Percentiles rank a stretch among this genome's conserved stretches.
Evolutionary conservation across 2,888 invertebrate genomes (phyloP).

Genomic region (Nesidiocoris tenuis): DNA sequence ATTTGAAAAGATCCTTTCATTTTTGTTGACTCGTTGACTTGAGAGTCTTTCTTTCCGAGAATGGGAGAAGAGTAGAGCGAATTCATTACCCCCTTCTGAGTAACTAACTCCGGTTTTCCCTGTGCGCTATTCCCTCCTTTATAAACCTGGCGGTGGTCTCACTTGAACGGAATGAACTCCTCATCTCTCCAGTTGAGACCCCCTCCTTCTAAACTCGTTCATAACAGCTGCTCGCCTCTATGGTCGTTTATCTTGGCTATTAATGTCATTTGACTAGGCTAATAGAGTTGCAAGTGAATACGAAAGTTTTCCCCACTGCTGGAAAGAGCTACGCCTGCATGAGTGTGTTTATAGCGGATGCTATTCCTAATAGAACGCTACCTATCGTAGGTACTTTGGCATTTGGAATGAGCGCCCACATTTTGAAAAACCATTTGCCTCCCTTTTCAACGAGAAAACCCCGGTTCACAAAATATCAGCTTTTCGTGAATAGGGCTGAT

Average conservation of each 20-base stretch:
- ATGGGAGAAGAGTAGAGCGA: neutral
- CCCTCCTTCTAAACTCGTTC: neutral
- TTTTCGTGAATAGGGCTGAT: no score
- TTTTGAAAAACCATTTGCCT: no score
- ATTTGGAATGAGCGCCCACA: no score
- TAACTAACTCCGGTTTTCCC: neutral
- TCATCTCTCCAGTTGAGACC: neutral
- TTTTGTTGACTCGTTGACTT: constrained; percentile 29
- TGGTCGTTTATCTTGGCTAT: neutral
- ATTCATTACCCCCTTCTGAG: constrained; percentile 13
- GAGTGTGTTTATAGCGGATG: no score
- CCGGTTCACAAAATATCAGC: no score
- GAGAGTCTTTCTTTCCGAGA: constrained; percentile 14
- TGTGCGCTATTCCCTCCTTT: neutral
- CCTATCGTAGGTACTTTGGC: no score
- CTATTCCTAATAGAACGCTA: no score
- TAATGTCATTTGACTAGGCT: neutral
- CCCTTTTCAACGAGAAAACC: no score
- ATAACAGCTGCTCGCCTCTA: neutral
- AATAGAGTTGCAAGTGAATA: neutral
- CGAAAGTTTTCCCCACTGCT: neutral
- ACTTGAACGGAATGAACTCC: neutral
- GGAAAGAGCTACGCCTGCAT: no score
- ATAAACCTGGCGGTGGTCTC: no score
- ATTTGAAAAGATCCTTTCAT: constrained; percentile 29